Evolutionary conservation across 2,888 invertebrate genomes (phyloP).

Genomic region (Neoscelio sp.): DNA sequence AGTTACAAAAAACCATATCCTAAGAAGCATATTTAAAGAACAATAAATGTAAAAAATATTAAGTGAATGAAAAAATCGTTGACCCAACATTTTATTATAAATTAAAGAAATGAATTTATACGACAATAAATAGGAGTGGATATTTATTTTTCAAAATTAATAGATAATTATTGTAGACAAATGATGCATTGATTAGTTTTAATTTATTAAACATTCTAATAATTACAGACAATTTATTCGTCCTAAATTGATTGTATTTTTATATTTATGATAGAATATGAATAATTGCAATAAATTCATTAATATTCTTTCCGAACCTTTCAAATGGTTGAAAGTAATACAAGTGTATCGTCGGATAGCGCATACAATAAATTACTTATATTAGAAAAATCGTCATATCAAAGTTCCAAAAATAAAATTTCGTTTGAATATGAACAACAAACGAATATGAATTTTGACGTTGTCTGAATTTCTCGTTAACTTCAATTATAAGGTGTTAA

Average conservation of each 20-base stretch:
- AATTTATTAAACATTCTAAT: constrained; percentile 9
- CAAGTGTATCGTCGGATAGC: no score
- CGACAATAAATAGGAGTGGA: background rate
- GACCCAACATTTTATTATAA: background rate
- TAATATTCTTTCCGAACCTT: constrained; percentile 10
- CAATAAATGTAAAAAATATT: background rate
- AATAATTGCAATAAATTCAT: background rate
- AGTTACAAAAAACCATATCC: no score
- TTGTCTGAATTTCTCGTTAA: no score
- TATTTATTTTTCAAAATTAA: constrained; percentile 8
- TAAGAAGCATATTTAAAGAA: no score
- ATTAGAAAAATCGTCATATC: no score
- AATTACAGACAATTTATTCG: background rate
- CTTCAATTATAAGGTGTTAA: no score
- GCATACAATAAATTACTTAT: no score
- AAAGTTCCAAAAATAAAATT: no score
- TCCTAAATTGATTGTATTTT: background rate
- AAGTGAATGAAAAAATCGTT: background rate
- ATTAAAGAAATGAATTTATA: background rate
- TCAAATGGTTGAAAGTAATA: constrained; percentile 12
- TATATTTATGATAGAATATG: constrained; percentile 16
- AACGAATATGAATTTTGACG: no score
- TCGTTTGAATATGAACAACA: no score
- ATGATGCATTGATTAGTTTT: background rate
- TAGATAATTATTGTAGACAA: background rate